Percentiles rank a stretch among this genome's conserved stretches.
These are phyloP conservation scores for Calidris pygmaea DNA, from an alignment of 2,113 vertebrate genomes.

Conservation along the genomic window DNA sequence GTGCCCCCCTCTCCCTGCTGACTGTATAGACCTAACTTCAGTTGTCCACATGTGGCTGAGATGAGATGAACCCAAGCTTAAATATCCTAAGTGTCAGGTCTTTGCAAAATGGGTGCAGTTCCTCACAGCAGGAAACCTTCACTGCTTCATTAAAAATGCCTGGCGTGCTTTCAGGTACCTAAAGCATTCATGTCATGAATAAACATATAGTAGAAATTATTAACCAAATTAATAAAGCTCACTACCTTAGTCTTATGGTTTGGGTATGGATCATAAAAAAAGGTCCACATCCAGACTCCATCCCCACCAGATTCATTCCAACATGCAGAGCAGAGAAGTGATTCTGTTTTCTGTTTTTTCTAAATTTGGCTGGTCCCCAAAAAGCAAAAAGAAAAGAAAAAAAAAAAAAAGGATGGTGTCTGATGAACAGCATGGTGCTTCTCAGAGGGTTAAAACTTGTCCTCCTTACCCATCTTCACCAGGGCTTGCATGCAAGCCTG, in stretches of 20 bases:
- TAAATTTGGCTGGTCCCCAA: background rate
- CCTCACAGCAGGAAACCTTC: background rate
- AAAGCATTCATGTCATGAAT: background rate
- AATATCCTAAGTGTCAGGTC: background rate
- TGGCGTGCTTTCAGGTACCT: background rate
- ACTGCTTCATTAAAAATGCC: background rate
- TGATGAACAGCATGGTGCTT: background rate
- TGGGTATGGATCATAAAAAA: background rate
- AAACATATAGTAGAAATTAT: background rate
- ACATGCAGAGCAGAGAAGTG: background rate
- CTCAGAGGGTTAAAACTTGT: background rate
- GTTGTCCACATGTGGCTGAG: background rate
- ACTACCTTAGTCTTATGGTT: background rate
- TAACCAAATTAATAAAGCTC: background rate
- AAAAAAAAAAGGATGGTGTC: background rate
- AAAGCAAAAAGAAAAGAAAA: background rate
- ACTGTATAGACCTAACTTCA: background rate
- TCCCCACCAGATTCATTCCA: background rate
- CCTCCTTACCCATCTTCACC: background rate
- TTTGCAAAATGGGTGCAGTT: background rate
- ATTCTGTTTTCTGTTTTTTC: background rate
- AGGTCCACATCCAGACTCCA: background rate
- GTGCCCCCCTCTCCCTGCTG: background rate
- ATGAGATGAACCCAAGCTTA: background rate
- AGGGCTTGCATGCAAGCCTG: background rate